Base-by-base conservation (phyloP, 2,888 invertebrate genomes). In the Alitta virens region DNA sequence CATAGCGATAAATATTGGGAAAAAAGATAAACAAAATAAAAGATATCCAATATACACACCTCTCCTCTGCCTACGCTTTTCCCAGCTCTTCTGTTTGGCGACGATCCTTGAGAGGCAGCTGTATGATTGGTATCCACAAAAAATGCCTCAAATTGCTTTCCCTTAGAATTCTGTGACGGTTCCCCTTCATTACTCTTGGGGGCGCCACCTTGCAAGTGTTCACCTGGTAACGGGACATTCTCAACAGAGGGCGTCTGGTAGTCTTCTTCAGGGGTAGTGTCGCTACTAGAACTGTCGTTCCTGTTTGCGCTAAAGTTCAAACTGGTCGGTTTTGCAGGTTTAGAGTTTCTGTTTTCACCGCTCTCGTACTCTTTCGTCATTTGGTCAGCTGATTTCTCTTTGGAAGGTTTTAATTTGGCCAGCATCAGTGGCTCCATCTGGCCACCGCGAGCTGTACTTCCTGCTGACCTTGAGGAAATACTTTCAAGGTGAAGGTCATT, bases 341-440 rank as follows among this genome's bases (percentile, higher is more conserved):
- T 52, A 3, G 54, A 14, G 14, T 63, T 58, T 24, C 61, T 61
- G 18, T 42, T 24, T 25, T 81, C 81, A 9, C 88, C 88, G 78
- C 88, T 84, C 79, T 90, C 90, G 71, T 89, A 88, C 50, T 88
- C 87, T 77, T 88, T 88, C 59, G 86, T 85, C 33, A 33, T 33
- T 74, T 88, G 88, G 74, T 84, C 84, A 79, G 86, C 87, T 78
- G 86, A 86, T 72, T 86, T 87, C 79, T 88, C 88, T 82, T 88
- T 88, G 68, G 86, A 84, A 68, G 85, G 85, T 67, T 86, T 84
- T 71, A 87, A 77, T 68, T 86, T 83, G 58, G 86, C 86, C 54
- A 87, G 86, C 72, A 86, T 82, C 60, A 87, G 78, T 16, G 87
- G 86, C 74, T 88, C 88, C 16, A 83, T 3, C 18, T 46, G 18